phyloP scores from a whole-genome alignment of 2,797 vertebrate genomes.

The Clarias pachynema region DNA sequence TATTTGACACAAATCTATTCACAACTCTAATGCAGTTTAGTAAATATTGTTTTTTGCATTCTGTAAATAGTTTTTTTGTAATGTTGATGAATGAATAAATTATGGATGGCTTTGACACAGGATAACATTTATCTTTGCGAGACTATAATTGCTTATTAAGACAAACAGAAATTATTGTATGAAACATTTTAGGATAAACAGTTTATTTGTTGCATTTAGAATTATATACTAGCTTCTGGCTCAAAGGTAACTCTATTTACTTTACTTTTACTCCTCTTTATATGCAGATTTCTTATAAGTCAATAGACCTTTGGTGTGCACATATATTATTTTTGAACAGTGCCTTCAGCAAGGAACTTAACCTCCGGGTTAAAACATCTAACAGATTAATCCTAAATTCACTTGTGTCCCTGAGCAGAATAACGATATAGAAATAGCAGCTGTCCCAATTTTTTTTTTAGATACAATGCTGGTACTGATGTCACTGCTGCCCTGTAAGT shows the following conservation, averaged over 20 bases:
- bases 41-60: slow-evolving; percentile 70
- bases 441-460: slow-evolving; percentile 44
- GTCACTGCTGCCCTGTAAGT: slow-evolving; percentile 42
- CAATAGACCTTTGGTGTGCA: slow-evolving; percentile 1
- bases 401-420: slow-evolving; percentile 18
- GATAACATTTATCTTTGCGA: slow-evolving; percentile 16
- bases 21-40: slow-evolving; percentile 59
- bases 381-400: slow-evolving; percentile 8
- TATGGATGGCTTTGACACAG: slow-evolving; percentile 58
- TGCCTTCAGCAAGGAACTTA: slow-evolving; percentile 22
- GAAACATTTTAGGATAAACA: neutral
- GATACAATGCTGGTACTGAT: slow-evolving; percentile 37
- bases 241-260: neutral
- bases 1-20: slow-evolving; percentile 59
- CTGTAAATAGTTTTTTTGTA: slow-evolving; percentile 74
- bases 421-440: slow-evolving; percentile 41
- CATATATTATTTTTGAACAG: slow-evolving; percentile 7
- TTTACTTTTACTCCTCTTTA: neutral
- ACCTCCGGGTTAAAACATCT: slow-evolving; percentile 13
- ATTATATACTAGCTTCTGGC: neutral
- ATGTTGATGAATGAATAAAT: slow-evolving; percentile 75
- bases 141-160: neutral
- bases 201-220: neutral
- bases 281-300: slow-evolving; percentile 11
- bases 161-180: neutral